Conservation (phyloP, 2,113 vertebrate genomes). For the Passer montanus region DNA sequence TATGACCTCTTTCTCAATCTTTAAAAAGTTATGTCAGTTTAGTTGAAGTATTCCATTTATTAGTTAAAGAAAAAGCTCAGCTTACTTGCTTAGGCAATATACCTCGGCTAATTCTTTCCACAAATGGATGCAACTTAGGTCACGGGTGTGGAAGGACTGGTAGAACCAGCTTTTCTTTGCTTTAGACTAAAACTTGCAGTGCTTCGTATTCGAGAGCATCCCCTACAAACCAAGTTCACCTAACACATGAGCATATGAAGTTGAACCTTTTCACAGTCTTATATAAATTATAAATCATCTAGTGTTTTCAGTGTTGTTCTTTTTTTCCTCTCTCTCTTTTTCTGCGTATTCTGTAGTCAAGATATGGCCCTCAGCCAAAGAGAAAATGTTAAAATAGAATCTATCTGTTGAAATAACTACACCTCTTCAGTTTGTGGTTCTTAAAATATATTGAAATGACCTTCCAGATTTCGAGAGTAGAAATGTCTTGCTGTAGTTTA, state of each 20-base stretch:
- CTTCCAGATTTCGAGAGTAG: not conserved
- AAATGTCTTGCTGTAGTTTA: not conserved
- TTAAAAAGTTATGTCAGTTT: not conserved
- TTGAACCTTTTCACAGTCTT: not conserved
- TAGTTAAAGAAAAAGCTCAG: not conserved
- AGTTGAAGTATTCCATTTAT: not conserved
- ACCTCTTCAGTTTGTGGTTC: not conserved
- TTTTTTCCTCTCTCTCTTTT: not conserved
- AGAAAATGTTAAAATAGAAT: not conserved
- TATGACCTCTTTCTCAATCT: not conserved
- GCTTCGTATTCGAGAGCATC: not conserved
- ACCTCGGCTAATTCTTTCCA: not conserved
- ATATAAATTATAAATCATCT: not conserved
- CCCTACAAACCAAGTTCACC: not conserved
- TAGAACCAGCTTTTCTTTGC: slow-evolving; percentile 15
- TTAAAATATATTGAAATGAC: slow-evolving; percentile 32
- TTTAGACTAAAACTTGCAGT: not conserved
- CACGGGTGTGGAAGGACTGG: not conserved
- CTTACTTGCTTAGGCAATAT: not conserved
- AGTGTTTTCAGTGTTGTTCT: not conserved
- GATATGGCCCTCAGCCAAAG: not conserved
- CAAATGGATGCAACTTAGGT: not conserved
- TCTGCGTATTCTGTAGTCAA: not conserved
- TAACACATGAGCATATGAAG: not conserved
- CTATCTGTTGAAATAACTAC: not conserved